phyloP scores from a whole-genome alignment of 2,797 vertebrate species.

The Rhodeus uyekii region DNA sequence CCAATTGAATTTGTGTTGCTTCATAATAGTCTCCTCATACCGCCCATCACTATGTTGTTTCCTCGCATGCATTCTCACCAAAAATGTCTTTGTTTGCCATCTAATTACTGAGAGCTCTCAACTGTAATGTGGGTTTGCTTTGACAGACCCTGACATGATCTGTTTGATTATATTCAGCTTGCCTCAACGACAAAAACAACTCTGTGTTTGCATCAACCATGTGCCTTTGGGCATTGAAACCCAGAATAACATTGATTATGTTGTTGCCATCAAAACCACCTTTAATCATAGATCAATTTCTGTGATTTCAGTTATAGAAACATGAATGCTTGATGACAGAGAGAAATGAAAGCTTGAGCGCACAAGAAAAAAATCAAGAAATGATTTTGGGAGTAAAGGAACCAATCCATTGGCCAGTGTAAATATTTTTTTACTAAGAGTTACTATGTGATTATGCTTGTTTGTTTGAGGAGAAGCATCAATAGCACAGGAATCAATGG shows the following conservation, averaged over 20 bases:
- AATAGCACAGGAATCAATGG: conserved; percentile 18
- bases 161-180: conserved; percentile 17
- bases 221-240: background rate
- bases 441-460: conserved; percentile 5
- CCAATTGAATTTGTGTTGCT: background rate
- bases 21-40: background rate
- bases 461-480: conserved; percentile 28
- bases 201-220: background rate
- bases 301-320: background rate
- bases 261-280: background rate
- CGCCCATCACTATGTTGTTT: background rate
- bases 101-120: conserved; percentile 31
- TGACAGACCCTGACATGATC: conserved; percentile 17
- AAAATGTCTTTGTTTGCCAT: conserved; percentile 19
- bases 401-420: background rate
- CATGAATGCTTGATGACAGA: background rate
- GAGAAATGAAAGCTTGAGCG: no score
- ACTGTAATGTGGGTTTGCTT: conserved; percentile 18
- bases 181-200: background rate
- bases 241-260: background rate
- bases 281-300: background rate
- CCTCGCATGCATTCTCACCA: background rate
- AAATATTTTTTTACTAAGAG: conserved; percentile 31
- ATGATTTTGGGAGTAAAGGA: background rate
- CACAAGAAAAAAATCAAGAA: background rate